Evolutionary conservation across 1,140 invertebrate species (phyloP), one percentile per base, ranked within the genome.

Genomic region (Homarus americanus): DNA sequence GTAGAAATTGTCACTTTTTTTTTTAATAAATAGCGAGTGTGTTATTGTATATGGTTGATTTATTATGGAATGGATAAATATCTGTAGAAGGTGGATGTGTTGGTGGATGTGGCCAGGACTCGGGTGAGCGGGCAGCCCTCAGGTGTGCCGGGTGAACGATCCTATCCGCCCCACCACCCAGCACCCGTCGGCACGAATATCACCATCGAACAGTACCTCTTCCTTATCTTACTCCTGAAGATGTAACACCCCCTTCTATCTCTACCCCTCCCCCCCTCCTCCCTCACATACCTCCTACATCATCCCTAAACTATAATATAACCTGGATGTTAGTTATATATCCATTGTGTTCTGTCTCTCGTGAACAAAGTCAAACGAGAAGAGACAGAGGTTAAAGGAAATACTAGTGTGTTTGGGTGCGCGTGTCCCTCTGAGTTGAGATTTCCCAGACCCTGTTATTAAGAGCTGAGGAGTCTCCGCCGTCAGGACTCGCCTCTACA

Each of bases 391-490:
- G 15, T 5, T n/a, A 44, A 17, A 72, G 36, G 28, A 53, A 66
- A 72, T 58, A 66, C 17, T 24, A 58, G 53, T 20, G 53, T n/a
- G 32, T 24, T 75, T 79, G 86, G 38, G 36, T 5, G 58, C 86
- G 58, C 86, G 49, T 88, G 86, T 88, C 76, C 76, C 76, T 88
- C 76, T 40, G 32, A 88, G 86, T 88, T 88, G 86, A 88, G 86
- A 88, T 88, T 88, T 88, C 44, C 86, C 86, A 88, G 86, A 88
- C 86, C 86, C 86, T 80, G 86, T 88, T 88, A 88, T 88, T 88
- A 88, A 72, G 36, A 36, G 53, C 58, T 9, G 12, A 44, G 82
- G 86, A 41, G 76, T 82, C 86, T 36, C 49, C 75, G 76, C 36
- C 73, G 53, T 41, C 75, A 63, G 49, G 44, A 17, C 63, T 32